Percentiles rank a stretch among this genome's conserved stretches.
Evolutionary conservation across 2,888 invertebrate genomes (phyloP).

Genomic region (Eurytoma adleriae): DNA sequence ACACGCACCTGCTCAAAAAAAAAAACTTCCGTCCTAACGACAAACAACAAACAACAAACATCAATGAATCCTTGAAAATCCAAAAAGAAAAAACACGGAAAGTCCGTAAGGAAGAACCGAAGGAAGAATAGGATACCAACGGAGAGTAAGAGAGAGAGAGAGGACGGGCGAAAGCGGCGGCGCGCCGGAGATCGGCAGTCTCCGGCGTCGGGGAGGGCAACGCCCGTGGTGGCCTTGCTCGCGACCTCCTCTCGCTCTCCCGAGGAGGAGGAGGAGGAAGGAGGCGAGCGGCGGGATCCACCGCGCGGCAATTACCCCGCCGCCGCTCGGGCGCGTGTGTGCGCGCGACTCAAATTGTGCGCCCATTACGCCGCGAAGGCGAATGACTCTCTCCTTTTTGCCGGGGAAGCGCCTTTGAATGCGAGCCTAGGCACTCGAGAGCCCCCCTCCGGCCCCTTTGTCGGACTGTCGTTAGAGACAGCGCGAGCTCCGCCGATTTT

Average conservation of each 20-base stretch:
- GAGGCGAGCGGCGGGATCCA: slow-evolving; percentile 44
- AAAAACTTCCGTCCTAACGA: too few species aligned
- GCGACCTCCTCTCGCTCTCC: slow-evolving; percentile 67
- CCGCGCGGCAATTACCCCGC: slow-evolving; percentile 41
- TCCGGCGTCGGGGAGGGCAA: slow-evolving; percentile 67
- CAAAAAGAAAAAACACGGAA: neutral
- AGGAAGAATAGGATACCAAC: too few species aligned
- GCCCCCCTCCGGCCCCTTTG: too few species aligned
- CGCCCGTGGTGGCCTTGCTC: slow-evolving; percentile 74
- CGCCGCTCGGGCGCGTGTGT: neutral
- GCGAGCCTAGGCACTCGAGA: too few species aligned
- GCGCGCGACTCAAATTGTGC: neutral
- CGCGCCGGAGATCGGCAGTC: slow-evolving; percentile 41
- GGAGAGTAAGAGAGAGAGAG: neutral
- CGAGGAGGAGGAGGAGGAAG: slow-evolving; percentile 43
- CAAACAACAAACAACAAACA: too few species aligned
- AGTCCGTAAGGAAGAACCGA: neutral
- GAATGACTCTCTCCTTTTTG: too few species aligned
- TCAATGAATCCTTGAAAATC: too few species aligned
- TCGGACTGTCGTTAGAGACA: too few species aligned
- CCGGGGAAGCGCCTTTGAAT: too few species aligned
- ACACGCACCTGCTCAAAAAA: too few species aligned
- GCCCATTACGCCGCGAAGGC: too few species aligned
- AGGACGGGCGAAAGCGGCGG: slow-evolving; percentile 21
- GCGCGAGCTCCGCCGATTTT: too few species aligned